Conservation (phyloP, 2,113 vertebrate genomes). For the Natator depressus region DNA sequence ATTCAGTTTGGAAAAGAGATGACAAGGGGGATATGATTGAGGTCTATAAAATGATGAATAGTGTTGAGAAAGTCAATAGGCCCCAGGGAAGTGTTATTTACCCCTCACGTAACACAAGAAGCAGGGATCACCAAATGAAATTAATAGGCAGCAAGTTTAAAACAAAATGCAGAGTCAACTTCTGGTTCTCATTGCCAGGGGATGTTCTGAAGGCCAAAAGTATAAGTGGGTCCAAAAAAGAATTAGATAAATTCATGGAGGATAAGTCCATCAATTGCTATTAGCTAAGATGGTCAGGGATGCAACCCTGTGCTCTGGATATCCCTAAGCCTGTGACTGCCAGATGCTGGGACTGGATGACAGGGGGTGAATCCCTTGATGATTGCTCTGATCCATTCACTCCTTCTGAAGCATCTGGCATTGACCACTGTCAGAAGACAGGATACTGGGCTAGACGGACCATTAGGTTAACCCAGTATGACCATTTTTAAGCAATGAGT, state of each 20-base stretch:
- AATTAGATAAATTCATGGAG: background rate
- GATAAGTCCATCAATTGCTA: background rate
- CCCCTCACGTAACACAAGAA: background rate
- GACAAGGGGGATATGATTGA: background rate
- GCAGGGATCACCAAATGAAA: background rate
- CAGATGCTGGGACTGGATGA: background rate
- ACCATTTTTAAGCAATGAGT: background rate
- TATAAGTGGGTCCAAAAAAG: background rate
- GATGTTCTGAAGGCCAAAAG: background rate
- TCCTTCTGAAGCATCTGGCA: background rate
- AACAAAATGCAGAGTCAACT: too few relatives aligned
- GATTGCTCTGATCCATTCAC: background rate
- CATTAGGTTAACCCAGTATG: background rate
- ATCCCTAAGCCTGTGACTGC: background rate
- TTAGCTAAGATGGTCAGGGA: background rate
- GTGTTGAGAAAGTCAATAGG: background rate
- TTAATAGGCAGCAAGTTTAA: too few relatives aligned
- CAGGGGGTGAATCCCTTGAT: background rate
- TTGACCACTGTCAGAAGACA: background rate
- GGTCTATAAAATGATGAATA: background rate
- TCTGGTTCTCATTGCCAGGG: background rate
- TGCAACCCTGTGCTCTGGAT: background rate
- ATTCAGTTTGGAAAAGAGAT: background rate
- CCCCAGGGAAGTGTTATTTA: background rate
- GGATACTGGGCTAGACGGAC: background rate